Base-by-base conservation (phyloP, 1,140 invertebrate genomes). In the Nasonia vitripennis region DNA sequence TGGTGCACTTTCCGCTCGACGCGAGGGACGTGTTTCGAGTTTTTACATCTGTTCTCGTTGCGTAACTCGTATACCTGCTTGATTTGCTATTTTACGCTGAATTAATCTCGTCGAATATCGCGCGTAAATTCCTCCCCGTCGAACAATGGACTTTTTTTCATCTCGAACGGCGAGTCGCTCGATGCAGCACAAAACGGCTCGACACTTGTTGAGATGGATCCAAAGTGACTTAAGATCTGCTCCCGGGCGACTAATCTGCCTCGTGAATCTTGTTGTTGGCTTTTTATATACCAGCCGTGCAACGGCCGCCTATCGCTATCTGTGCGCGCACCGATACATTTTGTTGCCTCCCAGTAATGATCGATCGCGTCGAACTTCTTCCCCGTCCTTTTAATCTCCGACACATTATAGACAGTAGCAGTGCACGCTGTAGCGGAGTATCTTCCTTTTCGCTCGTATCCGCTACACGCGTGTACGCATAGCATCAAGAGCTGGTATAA, bases 161-260 rank as follows among this genome's bases (percentile, higher is more conserved):
- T 37, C 3, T 73, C 10, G 14, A 70, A 37, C 48, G 3, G 48
- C 27, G 27, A 23, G n/a, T 34, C 12, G 31, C 14, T 12, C 27
- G 75, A 31, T n/a, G 55, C 75, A n/a, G 62, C 31, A 62, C 31
- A 37, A 7, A 10, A 45, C 10, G 41, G n/a, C 78, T 79, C 31
- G 78, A 79, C 55, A 79, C 78, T 67, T 79, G 78, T 67, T 62
- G 78, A 55, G 27, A 67, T 34, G 78, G 17, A 79, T 78, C 20
- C n/a, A 10, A 48, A 78, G 75, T 67, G 48, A 67, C 78, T 79
- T 62, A 79, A 79, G 23, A 37, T 67, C n/a, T 48, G 17, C 51
- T 79, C n/a, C 10, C 20, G 9, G 20, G n/a, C 11, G 48, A 27
- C 20, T 79, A 79, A 79, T 79, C 78, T 79, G 0, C 12, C 34